phyloP scores from a whole-genome alignment of 2,113 vertebrate genomes.

The Grammomys dolichurus region DNA sequence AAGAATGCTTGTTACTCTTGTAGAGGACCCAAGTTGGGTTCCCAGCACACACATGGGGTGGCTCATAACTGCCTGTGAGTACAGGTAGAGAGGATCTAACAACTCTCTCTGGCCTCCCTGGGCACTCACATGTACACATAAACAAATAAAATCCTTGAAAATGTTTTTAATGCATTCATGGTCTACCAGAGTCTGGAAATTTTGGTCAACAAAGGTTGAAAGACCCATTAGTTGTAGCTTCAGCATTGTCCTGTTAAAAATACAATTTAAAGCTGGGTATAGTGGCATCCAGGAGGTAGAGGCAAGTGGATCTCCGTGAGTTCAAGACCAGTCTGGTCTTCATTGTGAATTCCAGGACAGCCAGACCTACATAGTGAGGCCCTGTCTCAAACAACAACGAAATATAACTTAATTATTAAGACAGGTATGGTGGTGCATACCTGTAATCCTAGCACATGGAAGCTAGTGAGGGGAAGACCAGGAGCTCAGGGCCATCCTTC shows the following conservation, averaged over 20 bases:
- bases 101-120: background rate
- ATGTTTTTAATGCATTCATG: background rate
- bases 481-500: background rate
- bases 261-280: background rate
- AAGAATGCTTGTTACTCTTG: background rate
- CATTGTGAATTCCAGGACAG: background rate
- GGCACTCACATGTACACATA: background rate
- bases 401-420: background rate
- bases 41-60: background rate
- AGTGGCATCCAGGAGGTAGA: background rate
- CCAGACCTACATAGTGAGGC: background rate
- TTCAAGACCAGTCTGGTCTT: background rate
- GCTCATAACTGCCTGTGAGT: background rate
- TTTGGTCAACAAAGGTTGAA: background rate
- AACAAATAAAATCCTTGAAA: background rate
- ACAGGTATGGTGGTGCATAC: background rate
- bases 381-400: background rate
- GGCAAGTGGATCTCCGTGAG: background rate
- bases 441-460: background rate
- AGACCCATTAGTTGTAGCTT: background rate
- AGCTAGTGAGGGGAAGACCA: too few relatives aligned
- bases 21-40: background rate
- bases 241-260: slow-evolving; percentile 32
- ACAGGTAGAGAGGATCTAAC: background rate
- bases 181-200: background rate